phyloP scores from a whole-genome alignment of 2,888 invertebrate genomes.

The Hemaris fuciformis region DNA sequence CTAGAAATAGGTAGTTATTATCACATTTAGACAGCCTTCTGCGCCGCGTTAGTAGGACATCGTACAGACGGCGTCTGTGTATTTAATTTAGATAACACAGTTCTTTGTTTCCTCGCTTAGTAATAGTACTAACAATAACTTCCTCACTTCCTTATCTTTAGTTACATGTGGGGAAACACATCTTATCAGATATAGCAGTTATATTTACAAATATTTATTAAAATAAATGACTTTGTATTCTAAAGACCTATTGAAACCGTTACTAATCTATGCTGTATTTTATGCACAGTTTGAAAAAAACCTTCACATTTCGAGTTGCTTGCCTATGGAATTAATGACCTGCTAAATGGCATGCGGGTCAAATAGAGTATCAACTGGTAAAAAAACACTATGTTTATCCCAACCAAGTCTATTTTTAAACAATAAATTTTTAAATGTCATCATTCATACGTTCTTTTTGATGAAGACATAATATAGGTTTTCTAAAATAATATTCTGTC shows the following conservation, averaged over 20 bases:
- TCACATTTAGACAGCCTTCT: background rate
- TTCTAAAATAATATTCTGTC: background rate
- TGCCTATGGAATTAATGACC: too few species aligned
- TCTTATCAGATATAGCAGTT: background rate
- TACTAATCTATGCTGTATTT: background rate
- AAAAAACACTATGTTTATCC: too few species aligned
- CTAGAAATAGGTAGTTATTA: background rate
- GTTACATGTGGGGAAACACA: background rate
- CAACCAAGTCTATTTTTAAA: too few species aligned
- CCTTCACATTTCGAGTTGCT: too few species aligned
- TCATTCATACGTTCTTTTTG: too few species aligned
- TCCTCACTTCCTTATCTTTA: conserved; percentile 3
- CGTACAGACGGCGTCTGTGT: background rate
- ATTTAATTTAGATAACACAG: conserved; percentile 5
- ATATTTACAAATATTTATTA: background rate
- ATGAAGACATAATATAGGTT: background rate
- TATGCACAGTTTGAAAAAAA: too few species aligned
- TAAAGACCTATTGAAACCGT: background rate
- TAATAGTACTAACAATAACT: background rate
- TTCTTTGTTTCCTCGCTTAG: conserved; percentile 3
- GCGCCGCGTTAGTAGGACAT: background rate
- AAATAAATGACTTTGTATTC: too few species aligned
- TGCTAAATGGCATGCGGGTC: too few species aligned
- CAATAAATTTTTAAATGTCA: too few species aligned
- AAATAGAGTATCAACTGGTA: too few species aligned